Conservation (phyloP, 2,797 vertebrate species). For the Tokudaia muenninki region DNA sequence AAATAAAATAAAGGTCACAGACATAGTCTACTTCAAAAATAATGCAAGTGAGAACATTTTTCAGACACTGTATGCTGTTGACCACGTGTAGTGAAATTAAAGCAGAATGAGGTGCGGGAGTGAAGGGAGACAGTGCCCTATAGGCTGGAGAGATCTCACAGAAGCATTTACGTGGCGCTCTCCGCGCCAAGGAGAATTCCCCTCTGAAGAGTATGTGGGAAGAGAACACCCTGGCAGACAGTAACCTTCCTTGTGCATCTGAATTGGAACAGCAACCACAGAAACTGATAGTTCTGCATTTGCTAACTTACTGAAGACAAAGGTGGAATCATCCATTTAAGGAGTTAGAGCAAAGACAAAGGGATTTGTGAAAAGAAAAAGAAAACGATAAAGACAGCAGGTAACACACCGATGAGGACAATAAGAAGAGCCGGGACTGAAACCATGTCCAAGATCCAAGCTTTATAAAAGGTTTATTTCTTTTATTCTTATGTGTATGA, state of each 20-base stretch:
- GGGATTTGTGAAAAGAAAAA: not conserved
- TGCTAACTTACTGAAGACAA: constrained; percentile 1
- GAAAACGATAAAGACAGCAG: not conserved
- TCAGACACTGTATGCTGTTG: not conserved
- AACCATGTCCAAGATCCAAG: not conserved
- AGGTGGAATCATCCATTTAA: not conserved
- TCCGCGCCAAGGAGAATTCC: not conserved
- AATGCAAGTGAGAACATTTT: constrained; percentile 35
- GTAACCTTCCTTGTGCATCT: not conserved
- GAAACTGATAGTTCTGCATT: not conserved
- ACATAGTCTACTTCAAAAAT: constrained; percentile 42
- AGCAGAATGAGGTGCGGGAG: not conserved
- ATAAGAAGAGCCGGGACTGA: not conserved
- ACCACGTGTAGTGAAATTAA: constrained; percentile 7
- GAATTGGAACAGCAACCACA: not conserved
- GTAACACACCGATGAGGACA: not conserved
- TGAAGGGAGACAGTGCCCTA: not conserved
- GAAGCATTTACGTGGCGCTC: not conserved
- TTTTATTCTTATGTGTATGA: not conserved
- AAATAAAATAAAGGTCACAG: constrained; percentile 60
- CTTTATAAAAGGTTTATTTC: not conserved
- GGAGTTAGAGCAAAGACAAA: too few species aligned
- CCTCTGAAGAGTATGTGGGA: not conserved
- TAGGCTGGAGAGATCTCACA: not conserved
- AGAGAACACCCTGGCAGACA: not conserved